Conservation (phyloP, 2,888 invertebrate species). For the Mesorhabditis spiculigera region DNA sequence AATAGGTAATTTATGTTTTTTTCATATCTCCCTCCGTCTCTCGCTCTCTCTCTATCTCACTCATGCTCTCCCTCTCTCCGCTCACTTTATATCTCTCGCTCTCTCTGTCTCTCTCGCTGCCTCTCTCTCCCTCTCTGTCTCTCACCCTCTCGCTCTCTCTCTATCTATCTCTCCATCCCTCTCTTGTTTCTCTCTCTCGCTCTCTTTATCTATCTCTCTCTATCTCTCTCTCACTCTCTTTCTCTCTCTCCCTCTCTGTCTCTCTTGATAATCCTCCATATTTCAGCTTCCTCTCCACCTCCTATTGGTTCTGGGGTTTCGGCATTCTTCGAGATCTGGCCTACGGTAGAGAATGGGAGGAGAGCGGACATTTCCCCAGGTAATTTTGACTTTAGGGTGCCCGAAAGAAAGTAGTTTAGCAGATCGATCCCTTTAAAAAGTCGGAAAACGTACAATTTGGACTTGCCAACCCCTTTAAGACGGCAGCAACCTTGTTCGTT, state of each 20-base stretch:
- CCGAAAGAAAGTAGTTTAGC: too few species aligned
- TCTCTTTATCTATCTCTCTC: too few species aligned
- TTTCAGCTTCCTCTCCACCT: constrained; percentile 56
- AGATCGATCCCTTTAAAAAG: too few species aligned
- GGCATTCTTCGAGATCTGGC: constrained; percentile 56
- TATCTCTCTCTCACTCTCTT: background rate
- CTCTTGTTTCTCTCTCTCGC: background rate
- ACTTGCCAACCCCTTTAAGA: too few species aligned
- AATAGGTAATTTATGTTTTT: constrained; percentile 34
- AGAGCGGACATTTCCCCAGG: constrained; percentile 58
- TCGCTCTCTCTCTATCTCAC: background rate
- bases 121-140: background rate
- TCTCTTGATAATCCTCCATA: background rate
- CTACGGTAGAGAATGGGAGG: constrained; percentile 55
- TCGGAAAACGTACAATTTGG: too few species aligned
- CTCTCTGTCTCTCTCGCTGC: background rate
- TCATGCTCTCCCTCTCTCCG: too few species aligned
- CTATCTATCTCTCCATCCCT: background rate
- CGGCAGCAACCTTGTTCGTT: too few species aligned
- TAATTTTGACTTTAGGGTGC: constrained; percentile 17
- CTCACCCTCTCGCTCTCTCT: background rate
- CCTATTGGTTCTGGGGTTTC: constrained; percentile 58
- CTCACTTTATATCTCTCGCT: too few species aligned
- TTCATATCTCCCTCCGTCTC: too few species aligned
- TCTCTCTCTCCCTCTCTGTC: too few species aligned